Percentiles rank a stretch among this genome's conserved stretches.
Evolutionary conservation across 2,888 invertebrate species (phyloP).

Genomic region (Hyalella azteca): DNA sequence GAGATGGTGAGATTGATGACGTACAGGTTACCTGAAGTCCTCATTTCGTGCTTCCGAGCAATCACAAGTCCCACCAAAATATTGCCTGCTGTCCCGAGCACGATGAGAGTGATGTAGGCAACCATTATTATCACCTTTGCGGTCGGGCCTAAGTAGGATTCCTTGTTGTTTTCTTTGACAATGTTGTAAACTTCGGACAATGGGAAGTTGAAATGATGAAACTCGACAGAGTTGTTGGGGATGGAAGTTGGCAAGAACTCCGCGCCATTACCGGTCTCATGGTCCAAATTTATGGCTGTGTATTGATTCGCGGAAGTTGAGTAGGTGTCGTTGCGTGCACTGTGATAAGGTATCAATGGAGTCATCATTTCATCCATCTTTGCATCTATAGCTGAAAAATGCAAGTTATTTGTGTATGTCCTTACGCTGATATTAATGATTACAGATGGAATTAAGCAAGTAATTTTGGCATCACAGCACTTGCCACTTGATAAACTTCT

Average conservation of each 20-base stretch:
- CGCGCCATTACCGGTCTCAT: neutral
- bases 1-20: conserved; percentile 70
- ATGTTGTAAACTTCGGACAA: conserved; percentile 39
- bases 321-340: neutral
- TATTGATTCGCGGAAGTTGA: neutral
- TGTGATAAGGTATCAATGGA: neutral
- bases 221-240: neutral
- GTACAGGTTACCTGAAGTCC: conserved; percentile 65
- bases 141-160: conserved; percentile 53
- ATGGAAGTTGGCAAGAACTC: neutral
- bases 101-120: conserved; percentile 62
- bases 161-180: conserved; percentile 45
- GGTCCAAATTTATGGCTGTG: neutral
- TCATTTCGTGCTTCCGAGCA: conserved; percentile 45
- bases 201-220: conserved; percentile 29
- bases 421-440: too few species aligned
- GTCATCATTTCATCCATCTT: neutral
- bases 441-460: too few species aligned
- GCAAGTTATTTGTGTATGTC: too few species aligned
- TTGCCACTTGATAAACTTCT: too few species aligned
- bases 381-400: neutral
- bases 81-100: conserved; percentile 62
- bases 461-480: too few species aligned
- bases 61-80: conserved; percentile 62
- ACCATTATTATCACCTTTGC: conserved; percentile 61